Percentiles rank a stretch among this genome's conserved stretches.
Evolutionary conservation across 2,797 vertebrate genomes (phyloP).

Genomic region (Steatocranus sp.): DNA sequence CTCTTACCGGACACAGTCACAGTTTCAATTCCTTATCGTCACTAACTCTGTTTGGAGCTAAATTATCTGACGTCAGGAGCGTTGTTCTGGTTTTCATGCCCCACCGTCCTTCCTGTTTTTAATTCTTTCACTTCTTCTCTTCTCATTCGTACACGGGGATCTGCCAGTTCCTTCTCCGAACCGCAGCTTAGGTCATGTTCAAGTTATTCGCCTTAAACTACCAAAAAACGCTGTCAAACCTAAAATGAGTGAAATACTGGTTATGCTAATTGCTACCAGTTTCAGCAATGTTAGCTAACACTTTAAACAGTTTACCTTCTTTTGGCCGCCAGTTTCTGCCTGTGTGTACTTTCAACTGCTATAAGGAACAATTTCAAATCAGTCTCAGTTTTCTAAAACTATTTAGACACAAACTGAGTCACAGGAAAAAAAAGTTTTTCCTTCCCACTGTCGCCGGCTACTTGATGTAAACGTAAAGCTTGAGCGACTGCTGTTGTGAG

Average conservation of each 20-base stretch:
- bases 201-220: background rate
- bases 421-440: background rate
- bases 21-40: background rate
- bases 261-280: background rate
- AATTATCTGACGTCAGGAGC: background rate
- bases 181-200: background rate
- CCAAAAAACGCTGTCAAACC: background rate
- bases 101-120: accelerated
- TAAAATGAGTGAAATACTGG: background rate
- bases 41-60: background rate
- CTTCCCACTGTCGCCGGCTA: background rate
- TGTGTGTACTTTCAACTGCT: background rate
- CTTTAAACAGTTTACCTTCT: background rate
- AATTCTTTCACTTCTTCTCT: background rate
- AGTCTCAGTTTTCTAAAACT: background rate
- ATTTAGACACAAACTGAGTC: background rate
- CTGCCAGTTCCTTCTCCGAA: background rate
- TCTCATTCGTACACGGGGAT: background rate
- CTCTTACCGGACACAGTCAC: background rate
- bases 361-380: background rate
- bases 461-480: background rate
- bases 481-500: background rate
- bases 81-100: background rate
- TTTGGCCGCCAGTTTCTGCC: background rate
- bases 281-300: background rate